Percentiles rank a stretch among this genome's conserved stretches.
These are phyloP conservation scores for Leucosticte australis DNA, from an alignment of 2,113 vertebrate genomes.

Conservation along the genomic window DNA sequence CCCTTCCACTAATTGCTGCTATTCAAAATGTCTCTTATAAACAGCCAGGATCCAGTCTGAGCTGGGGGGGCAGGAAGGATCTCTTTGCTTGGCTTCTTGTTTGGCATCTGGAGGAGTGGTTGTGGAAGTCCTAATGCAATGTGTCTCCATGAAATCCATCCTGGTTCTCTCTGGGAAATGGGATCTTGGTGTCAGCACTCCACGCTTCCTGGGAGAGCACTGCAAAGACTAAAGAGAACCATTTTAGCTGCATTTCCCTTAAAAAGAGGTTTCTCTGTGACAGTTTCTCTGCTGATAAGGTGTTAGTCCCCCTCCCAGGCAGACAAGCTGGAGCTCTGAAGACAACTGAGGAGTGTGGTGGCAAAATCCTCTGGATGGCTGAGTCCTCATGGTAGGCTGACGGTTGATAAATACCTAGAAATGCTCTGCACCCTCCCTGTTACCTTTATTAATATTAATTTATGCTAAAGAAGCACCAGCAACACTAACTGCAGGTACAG, in stretches of 20 bases:
- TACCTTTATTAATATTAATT: slow-evolving; percentile 23
- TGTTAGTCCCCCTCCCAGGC: background rate
- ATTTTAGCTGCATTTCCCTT: background rate
- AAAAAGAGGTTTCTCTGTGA: background rate
- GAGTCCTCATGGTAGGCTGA: background rate
- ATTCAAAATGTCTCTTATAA: background rate
- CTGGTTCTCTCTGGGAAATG: background rate
- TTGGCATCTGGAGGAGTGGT: background rate
- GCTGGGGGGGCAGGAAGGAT: background rate
- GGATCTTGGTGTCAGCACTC: background rate
- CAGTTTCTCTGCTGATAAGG: background rate
- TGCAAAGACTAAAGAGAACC: background rate
- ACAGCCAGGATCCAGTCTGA: background rate
- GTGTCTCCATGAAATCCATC: background rate
- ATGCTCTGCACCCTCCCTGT: background rate
- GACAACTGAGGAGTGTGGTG: background rate
- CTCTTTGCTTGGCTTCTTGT: background rate
- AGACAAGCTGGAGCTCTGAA: background rate
- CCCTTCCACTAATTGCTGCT: background rate
- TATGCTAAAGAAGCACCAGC: background rate
- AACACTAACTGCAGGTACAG: slow-evolving; percentile 46
- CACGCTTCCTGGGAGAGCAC: fast-evolving
- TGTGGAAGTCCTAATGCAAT: background rate
- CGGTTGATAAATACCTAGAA: background rate
- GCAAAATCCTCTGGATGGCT: background rate